These are phyloP conservation scores for Cynodonichthys magdalenae DNA, from an alignment of 2,797 vertebrate genomes.

Conservation along the genomic window DNA sequence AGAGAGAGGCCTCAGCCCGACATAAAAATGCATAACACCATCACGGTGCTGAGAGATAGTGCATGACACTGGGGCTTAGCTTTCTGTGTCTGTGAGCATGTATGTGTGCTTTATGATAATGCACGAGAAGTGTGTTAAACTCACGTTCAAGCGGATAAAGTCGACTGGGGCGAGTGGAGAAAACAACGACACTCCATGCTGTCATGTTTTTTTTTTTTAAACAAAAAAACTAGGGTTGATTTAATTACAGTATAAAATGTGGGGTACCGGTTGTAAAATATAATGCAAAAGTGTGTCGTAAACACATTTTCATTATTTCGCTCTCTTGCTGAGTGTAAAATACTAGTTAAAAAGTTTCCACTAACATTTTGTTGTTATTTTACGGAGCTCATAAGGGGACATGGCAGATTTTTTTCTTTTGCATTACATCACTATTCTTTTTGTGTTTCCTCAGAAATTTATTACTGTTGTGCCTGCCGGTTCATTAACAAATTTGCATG, in stretches of 20 bases:
- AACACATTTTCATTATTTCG: no score
- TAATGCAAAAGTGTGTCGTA: no score
- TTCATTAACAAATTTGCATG: no score
- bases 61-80: constrained; percentile 44
- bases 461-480: no score
- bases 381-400: no score
- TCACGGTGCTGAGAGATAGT: constrained; percentile 39
- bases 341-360: no score
- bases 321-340: no score
- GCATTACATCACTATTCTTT: no score
- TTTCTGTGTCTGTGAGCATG: constrained; percentile 14
- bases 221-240: constrained; percentile 23
- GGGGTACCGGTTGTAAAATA: no score
- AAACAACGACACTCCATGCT: not conserved
- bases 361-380: no score
- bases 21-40: constrained; percentile 78
- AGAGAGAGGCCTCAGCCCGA: constrained; percentile 66
- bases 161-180: constrained; percentile 8
- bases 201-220: constrained; percentile 6
- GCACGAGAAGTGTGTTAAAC: constrained; percentile 30
- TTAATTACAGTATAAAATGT: constrained; percentile 24
- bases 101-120: constrained; percentile 49
- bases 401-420: no score
- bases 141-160: constrained; percentile 33
- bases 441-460: no score